Evolutionary conservation across 2,888 invertebrate genomes (phyloP).

Genomic region (Apoda limacodes): DNA sequence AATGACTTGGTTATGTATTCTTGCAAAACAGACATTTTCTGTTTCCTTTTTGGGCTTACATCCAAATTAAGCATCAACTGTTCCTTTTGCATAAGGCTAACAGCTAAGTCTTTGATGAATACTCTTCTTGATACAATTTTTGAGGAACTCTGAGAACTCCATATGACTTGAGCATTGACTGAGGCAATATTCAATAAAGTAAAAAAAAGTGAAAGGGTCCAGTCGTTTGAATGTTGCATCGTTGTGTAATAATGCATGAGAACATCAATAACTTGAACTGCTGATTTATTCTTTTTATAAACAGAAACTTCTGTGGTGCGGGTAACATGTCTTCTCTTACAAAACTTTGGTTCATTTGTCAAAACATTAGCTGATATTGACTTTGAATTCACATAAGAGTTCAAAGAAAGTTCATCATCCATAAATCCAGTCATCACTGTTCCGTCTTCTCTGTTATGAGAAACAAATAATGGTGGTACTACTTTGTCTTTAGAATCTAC

Average conservation of each 20-base stretch:
- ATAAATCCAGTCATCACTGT: conserved; percentile 45
- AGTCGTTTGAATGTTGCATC: conserved; percentile 52
- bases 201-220: conserved; percentile 53
- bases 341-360: conserved; percentile 46
- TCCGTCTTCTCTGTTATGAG: conserved; percentile 34
- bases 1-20: conserved; percentile 17
- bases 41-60: conserved; percentile 18
- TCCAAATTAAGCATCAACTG: conserved; percentile 16
- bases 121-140: conserved; percentile 33
- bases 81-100: conserved; percentile 35
- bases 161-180: conserved; percentile 55
- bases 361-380: conserved; percentile 42
- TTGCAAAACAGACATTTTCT: conserved; percentile 17
- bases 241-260: conserved; percentile 59
- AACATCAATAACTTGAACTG: conserved; percentile 51
- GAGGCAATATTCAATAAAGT: conserved; percentile 53
- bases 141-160: conserved; percentile 34
- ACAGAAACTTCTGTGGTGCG: conserved; percentile 37
- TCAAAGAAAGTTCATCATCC: conserved; percentile 36
- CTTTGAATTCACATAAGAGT: conserved; percentile 41
- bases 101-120: conserved; percentile 46
- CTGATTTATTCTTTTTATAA: conserved; percentile 48
- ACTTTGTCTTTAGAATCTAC: conserved; percentile 38
- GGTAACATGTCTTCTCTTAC: conserved; percentile 35
- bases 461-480: conserved; percentile 47